Conservation (phyloP, 1,140 invertebrate genomes). For the Drosophila tsacasi region DNA sequence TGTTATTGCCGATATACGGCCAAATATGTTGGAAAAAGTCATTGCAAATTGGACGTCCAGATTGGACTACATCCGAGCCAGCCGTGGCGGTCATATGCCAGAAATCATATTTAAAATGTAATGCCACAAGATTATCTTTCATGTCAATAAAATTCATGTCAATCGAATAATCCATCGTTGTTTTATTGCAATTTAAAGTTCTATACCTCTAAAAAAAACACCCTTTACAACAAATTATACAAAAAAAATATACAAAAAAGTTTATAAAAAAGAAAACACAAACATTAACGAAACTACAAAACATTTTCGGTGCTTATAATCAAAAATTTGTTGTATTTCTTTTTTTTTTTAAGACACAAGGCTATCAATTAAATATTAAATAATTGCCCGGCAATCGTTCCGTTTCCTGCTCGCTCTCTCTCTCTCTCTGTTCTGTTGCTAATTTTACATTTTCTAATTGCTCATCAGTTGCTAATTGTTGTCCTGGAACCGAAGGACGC, state of each 20-base stretch:
- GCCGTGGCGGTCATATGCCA: no score
- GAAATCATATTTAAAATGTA: no score
- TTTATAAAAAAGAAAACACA: background rate
- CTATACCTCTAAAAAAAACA: no score
- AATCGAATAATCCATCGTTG: no score
- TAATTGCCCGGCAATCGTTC: constrained; percentile 54
- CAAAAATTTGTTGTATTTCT: background rate
- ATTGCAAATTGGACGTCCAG: no score
- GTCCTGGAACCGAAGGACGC: background rate
- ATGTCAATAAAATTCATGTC: no score
- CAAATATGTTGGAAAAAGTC: no score
- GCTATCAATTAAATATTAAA: constrained; percentile 79
- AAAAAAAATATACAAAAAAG: background rate
- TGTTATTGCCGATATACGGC: no score
- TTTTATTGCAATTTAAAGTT: no score
- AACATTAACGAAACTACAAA: background rate
- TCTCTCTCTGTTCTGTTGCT: constrained; percentile 13
- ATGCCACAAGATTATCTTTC: no score
- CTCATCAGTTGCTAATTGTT: constrained; percentile 71
- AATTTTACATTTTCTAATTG: constrained; percentile 75
- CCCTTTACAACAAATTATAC: no score
- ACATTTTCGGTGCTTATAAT: background rate
- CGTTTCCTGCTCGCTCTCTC: background rate
- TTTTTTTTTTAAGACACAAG: background rate
- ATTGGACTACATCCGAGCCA: no score